Evolutionary conservation across 2,113 vertebrate species (phyloP), one percentile per base, ranked within the genome.

Genomic region (Gadus chalcogrammus): DNA sequence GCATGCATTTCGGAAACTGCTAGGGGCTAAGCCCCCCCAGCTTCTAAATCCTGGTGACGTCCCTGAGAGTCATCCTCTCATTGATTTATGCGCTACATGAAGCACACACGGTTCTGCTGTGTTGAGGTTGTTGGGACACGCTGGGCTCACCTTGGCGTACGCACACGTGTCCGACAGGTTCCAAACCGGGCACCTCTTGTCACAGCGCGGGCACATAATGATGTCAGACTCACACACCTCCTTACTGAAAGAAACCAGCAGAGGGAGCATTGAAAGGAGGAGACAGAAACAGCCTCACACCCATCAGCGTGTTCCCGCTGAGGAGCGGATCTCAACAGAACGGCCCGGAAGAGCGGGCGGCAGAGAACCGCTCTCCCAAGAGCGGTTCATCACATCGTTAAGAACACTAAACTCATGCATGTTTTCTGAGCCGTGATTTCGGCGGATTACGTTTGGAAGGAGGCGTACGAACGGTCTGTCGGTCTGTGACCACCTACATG

Each of bases 171-270:
- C 94, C 0, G 94, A 94, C 18, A 98, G 94, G 1, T 79, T 68
- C 93, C 94, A 96, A 76, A 88, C 91, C 0, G 9, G 56, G 72
- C 92, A 95, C 1, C 71, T 83, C 22, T 91, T 88, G 78, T 98
- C 95, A 0, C 96, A 96, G 28, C 92, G 91, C 0, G 97, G 96
- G 77, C 97, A 99, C 95, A 99, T 94, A 68, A 90, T 72, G 70
- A 90, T 90, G 2, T 70, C 73, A 72, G 95, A 94, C 0, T 92
- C 68, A 3, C 96, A 99, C 76, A 98, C 94, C 88, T 98, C 97
- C 72, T 90, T 92, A 88, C 97, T 99, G 72, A 16, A 35, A 52
- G 68, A 24, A 75, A 61, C 5, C 76, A 48, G 12, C 8, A 48
- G 9, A 48, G 55, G 1, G 35, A n/a, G 5, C 7, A 15, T 15